Evolutionary conservation across 1,140 invertebrate genomes (phyloP), one percentile per base, ranked within the genome.

Genomic region (Aphelinus certus): DNA sequence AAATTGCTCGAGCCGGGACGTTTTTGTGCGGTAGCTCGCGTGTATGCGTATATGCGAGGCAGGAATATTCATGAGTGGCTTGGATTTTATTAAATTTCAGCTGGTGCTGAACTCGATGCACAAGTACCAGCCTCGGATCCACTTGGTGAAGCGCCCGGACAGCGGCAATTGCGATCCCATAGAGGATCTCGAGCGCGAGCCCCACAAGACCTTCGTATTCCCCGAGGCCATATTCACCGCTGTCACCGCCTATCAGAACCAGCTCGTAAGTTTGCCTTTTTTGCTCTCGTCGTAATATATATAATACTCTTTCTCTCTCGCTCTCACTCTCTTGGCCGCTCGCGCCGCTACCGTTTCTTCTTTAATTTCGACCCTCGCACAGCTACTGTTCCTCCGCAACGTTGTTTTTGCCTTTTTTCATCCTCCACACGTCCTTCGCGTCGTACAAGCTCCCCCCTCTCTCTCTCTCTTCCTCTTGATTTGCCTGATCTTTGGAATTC

Each of bases 51-150:
- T 26, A 26, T 26, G 26, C 26, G 0, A 26, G 26, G 26, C 26
- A 26, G 26, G 26, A 26, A 26, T 26, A 26, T 26, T 26, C 26
- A 26, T 26, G 26, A 26, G 26, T 26, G 26, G 26, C 26, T 26
- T 26, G 26, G 26, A 26, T 26, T 26, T 62, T 45, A 4, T 45
- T 5, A 43, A 62, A 45, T 90, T 89, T 53, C 91, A 99, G 97
- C 93, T 99, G 88, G 95, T 99, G 80, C 89, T 99, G 73, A 99
- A 99, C 86, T 99, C 97, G 7, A 99, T 99, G 97, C 97, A 99
- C 91, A 97, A 98, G 88, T 99, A 99, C 85, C 97, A 98, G 84
- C 97, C 98, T 3, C 90, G 98, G 49, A 96, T 99, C 80, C 97
- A 99, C 87, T 88, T 99, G 83, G 95, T 96, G 71, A 88, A 93